Evolutionary conservation across 2,797 vertebrate genomes (phyloP).

Genomic region (Allobates femoralis): DNA sequence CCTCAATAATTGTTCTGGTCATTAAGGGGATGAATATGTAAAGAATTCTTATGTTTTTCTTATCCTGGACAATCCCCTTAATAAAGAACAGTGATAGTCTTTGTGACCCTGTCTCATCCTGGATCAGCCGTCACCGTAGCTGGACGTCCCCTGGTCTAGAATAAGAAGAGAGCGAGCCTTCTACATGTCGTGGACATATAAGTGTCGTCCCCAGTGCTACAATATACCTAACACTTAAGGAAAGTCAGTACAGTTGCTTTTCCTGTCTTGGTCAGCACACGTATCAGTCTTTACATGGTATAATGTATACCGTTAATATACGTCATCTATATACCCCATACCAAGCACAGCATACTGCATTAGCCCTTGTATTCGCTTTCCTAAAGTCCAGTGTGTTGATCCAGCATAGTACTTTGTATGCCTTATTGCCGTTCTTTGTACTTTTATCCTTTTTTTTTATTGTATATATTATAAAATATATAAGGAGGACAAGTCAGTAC

Average conservation of each 20-base stretch:
- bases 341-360: neutral
- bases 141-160: neutral
- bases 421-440: constrained; percentile 28
- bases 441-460: neutral
- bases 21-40: no score
- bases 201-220: neutral
- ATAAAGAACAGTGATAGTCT: no score
- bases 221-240: neutral
- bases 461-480: constrained; percentile 34
- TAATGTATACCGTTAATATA: neutral
- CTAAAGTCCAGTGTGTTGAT: neutral
- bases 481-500: neutral
- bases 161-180: no score
- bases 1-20: no score
- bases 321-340: neutral
- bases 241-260: neutral
- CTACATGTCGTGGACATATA: neutral
- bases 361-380: neutral
- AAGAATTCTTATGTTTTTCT: no score
- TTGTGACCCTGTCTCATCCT: neutral
- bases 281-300: neutral
- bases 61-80: no score
- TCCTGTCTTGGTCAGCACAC: neutral
- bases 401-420: constrained; percentile 10
- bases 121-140: neutral